Conservation (phyloP, 64 coral and sea anemone species). For the Pocillopora verrucosa region DNA sequence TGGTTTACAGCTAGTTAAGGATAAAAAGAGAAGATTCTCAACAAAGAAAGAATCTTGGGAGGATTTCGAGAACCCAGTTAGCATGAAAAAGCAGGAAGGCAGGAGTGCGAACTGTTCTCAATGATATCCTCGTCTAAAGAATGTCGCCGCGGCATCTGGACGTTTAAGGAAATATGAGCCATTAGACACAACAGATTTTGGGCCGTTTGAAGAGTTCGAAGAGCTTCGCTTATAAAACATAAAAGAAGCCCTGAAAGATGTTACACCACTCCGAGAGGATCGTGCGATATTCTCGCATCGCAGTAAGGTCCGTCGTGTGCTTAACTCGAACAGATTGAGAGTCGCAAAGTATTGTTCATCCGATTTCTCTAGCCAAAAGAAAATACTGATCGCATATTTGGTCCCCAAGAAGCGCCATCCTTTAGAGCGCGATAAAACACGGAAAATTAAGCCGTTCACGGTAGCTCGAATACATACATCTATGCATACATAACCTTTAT, state of each 20-base stretch:
- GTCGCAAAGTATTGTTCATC: slow-evolving; percentile 47
- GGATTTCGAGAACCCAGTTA: not conserved
- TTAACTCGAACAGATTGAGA: slow-evolving; percentile 32
- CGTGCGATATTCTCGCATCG: slow-evolving; percentile 43
- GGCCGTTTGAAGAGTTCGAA: slow-evolving; percentile 51
- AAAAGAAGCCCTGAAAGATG: slow-evolving; percentile 44
- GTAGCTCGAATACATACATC: too few species aligned
- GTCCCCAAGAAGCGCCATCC: too few species aligned
- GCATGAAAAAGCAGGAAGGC: not conserved
- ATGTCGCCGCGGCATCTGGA: not conserved
- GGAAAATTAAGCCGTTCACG: too few species aligned
- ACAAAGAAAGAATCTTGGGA: not conserved
- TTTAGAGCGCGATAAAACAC: too few species aligned
- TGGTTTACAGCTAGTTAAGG: not conserved
- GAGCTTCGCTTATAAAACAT: slow-evolving; percentile 49
- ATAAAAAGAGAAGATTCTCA: not conserved
- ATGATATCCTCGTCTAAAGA: not conserved
- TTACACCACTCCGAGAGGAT: slow-evolving; percentile 37
- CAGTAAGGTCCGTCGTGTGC: slow-evolving; percentile 37
- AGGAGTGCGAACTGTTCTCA: not conserved
- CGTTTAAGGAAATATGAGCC: slow-evolving; percentile 41
- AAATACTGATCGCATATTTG: too few species aligned
- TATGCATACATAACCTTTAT: too few species aligned
- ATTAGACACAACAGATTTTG: slow-evolving; percentile 47
- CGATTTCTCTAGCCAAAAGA: too few species aligned